Percentiles rank a stretch among this genome's conserved stretches.
These are phyloP conservation scores for Lepidothrix coronata DNA, from an alignment of 2,113 vertebrate genomes.

Conservation along the genomic window DNA sequence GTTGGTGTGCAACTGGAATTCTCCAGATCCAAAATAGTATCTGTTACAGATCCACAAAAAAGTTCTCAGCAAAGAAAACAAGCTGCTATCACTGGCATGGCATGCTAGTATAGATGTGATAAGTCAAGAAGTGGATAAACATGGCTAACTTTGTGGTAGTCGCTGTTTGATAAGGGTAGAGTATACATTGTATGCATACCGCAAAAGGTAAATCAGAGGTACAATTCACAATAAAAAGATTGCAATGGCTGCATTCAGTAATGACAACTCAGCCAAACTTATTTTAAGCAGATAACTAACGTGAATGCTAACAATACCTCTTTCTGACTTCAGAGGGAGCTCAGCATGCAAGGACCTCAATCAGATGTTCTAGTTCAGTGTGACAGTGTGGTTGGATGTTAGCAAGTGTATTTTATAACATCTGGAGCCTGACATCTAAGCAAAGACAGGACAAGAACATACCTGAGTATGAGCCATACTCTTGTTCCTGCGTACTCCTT, in stretches of 20 bases:
- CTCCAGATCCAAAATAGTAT: neutral
- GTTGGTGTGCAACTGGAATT: neutral
- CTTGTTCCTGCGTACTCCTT: neutral
- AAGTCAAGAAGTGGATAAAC: neutral
- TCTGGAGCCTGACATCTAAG: neutral
- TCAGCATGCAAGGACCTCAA: neutral
- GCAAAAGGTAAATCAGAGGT: neutral
- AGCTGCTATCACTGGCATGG: neutral
- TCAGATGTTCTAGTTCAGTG: neutral
- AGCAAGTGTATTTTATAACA: neutral
- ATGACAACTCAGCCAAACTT: neutral
- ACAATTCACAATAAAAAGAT: neutral
- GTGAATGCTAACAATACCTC: neutral
- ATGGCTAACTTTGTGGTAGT: neutral
- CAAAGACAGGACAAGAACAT: neutral
- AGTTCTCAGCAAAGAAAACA: neutral
- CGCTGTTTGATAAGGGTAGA: neutral
- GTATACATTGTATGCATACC: rapidly evolving
- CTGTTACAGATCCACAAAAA: neutral
- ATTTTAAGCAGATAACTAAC: neutral
- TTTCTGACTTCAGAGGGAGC: neutral
- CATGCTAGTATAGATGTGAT: neutral
- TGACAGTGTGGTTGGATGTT: neutral
- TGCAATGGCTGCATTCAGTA: neutral
- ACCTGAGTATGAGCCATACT: neutral